Base-by-base conservation (phyloP, 2,113 vertebrate species). In the Drymodes brunneopygia region DNA sequence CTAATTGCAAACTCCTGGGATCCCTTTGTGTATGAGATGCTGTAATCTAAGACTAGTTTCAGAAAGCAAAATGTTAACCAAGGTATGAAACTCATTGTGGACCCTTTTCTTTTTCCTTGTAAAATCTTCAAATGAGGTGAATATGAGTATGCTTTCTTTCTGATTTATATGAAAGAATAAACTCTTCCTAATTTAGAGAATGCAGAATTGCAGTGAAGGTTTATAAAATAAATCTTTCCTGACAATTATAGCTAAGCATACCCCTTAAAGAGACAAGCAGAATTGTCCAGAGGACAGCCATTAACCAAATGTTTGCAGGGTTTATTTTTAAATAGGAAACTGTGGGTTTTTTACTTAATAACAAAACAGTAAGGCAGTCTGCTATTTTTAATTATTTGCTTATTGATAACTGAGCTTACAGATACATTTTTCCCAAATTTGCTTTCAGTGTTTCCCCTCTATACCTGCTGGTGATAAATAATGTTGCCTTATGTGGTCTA, bases 241-340 rank as follows among this genome's bases (percentile, higher is more conserved):
- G 78, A 88, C 81, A 81, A 77, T 83, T 94, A 73, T 53, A 95
- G 88, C 65, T 72, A 88, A 97, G 87, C 86, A 94, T 56, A 89
- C 18, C 31, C 51, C 60, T 67, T 51, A 77, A 94, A 92, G 71
- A 94, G 27, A 91, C 31, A 95, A 95, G 90, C 51, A 70, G 54
- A 95, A 66, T 66, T 97, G 73, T 90, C 80, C 95, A 91, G 94
- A 96, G 96, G 88, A 95, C 88, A 93, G 56, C 45, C 69, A 95
- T 96, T 96, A 88, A 90, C 57, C 67, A 96, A 92, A 95, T 74
- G 44, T 95, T 92, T 90, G 62, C 62, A 93, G 78, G 67, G 28
- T 83, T 91, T 89, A 87, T 90, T 97, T 96, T 97, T 70, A 96
- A 96, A 95, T 79, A 95, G 66, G 66, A 97, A 89, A 90, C 53